A percentile compares a stretch with the other conserved stretches of the same genome.
phyloP scores from a whole-genome alignment of 2,888 invertebrate genomes.

The Embidobia sp. region DNA sequence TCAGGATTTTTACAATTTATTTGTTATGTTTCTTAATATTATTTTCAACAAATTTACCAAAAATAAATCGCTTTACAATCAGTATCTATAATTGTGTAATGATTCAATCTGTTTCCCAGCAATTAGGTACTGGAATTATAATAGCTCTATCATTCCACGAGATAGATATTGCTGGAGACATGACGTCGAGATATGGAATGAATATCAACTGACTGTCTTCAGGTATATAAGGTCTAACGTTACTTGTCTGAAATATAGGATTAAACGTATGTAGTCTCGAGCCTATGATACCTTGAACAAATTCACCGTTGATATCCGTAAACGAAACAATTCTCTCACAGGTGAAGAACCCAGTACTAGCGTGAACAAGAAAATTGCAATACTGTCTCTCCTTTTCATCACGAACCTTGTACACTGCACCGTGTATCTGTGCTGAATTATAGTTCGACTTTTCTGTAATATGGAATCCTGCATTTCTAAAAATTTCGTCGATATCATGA shows the following conservation, averaged over 20 bases:
- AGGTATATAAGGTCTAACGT: not conserved
- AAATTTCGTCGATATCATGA: not conserved
- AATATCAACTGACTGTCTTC: not conserved
- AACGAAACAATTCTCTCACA: conserved; percentile 9
- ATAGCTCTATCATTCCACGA: not conserved
- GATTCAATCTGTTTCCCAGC: conserved; percentile 34
- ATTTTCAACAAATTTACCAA: no score
- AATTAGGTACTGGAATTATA: conserved; percentile 9
- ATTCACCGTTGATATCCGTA: not conserved
- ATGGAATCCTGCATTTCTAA: conserved; percentile 4
- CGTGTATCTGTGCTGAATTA: conserved; percentile 10
- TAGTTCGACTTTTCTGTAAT: not conserved
- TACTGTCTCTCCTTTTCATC: not conserved
- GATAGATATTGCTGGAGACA: conserved; percentile 22
- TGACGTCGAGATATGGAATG: conserved; percentile 7
- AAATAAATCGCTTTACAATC: no score
- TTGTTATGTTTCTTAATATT: no score
- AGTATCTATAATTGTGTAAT: no score
- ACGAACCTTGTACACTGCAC: conserved; percentile 9
- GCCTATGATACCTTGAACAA: not conserved
- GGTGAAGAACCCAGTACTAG: not conserved
- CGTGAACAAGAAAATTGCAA: not conserved
- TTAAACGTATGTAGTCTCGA: not conserved
- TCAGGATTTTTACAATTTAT: no score
- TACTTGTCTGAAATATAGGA: not conserved